Evolutionary conservation across 2,888 invertebrate species (phyloP), one percentile per base, ranked within the genome.

Genomic region (Strigamia transsilvanica): DNA sequence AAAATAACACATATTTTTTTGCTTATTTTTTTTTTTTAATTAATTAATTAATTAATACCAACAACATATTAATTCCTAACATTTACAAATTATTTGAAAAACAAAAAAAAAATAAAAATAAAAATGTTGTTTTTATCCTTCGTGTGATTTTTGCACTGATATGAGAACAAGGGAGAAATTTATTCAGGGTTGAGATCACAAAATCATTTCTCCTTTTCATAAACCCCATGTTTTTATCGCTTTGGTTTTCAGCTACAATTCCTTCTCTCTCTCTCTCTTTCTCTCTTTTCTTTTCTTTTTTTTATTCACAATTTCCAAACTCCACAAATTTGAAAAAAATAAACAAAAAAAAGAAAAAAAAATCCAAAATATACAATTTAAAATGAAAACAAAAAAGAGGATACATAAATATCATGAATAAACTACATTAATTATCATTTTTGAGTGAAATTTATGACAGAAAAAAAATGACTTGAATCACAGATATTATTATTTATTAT

Each of bases 51-150:
- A 46, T 46, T 46, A 21, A 73, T 73, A 73, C 73, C 73, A 73
- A 73, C 73, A 73, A 73, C 73, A 73, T 66, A 66, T n/a, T 66
- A 66, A 66, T 10, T 73, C 2, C 73, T 73, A 56, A 56, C 56
- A 56, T 56, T 56, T 56, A 56, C 56, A 56, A 56, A 56, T 56
- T n/a, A 38, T 38, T 38, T 38, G 6, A 6, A 10, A 38, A 38
- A 38, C 3, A 34, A 34, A 34, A 34, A 34, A 38, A 38, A 9
- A 46, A 46, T 21, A 66, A 66, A 21, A 66, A 1, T 3, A 66
- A 51, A 51, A 15, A 51, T 7, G 6, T 51, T 13, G 6, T 51
- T 51, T 9, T 51, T 51, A n/a, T 51, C 13, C 51, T n/a, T 51
- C n/a, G 4, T 51, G 13, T 51, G 13, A 51, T 51, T 61, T 66